phyloP scores from a whole-genome alignment of 2,113 vertebrate species.

The Rallus limicola region DNA sequence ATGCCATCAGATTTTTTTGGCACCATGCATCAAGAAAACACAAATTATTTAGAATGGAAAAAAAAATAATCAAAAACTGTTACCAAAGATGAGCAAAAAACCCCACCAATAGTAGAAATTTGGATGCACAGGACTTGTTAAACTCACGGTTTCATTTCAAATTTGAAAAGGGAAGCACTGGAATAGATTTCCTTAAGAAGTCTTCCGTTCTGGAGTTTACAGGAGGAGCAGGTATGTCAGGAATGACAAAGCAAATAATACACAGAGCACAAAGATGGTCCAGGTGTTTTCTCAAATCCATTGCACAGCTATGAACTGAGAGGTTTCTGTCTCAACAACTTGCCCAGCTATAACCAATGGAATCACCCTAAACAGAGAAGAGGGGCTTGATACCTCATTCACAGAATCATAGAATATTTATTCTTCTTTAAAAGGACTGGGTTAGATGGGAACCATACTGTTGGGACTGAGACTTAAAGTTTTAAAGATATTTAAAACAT shows the following conservation, averaged over 20 bases:
- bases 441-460: neutral
- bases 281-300: neutral
- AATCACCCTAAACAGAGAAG: neutral
- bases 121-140: rapidly evolving
- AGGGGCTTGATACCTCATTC: neutral
- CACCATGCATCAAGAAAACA: rapidly evolving
- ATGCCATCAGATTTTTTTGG: neutral
- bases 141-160: neutral
- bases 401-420: neutral
- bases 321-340: neutral
- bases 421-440: neutral
- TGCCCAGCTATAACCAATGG: neutral
- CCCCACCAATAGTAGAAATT: neutral
- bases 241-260: neutral
- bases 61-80: neutral
- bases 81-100: neutral
- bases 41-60: neutral
- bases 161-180: neutral
- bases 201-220: neutral
- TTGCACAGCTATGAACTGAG: neutral
- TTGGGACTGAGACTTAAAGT: neutral
- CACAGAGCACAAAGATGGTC: neutral
- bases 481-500: neutral
- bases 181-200: neutral
- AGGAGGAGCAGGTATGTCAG: neutral